Evolutionary conservation across 2,797 vertebrate genomes (phyloP), one percentile per base, ranked within the genome.

Genomic region (Centropyge bicolor): DNA sequence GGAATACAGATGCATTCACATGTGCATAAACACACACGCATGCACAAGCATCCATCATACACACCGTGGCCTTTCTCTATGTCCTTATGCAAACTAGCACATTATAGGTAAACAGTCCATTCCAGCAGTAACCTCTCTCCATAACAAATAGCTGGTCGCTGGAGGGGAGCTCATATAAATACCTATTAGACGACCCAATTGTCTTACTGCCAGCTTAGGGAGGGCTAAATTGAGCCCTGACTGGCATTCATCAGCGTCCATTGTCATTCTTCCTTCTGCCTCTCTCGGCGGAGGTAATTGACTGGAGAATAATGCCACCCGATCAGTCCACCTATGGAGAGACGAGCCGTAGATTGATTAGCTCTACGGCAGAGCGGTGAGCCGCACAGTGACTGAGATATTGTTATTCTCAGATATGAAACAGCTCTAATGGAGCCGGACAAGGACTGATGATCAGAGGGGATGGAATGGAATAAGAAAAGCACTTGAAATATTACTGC

Each of bases 231-330:
- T 85, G 92, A 94, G 89, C 86, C 81, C 83, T 80, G 80, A 91
- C 75, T 91, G 82, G 83, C 92, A 93, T 96, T 94, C 90, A 93
- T 95, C 95, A 95, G 88, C 83, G 56, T 84, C 91, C 86, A 88
- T 93, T 93, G 91, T 94, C 92, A 91, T 92, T 86, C 88, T 82
- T 83, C 67, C 86, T 77, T 57, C 86, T 86, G 86, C 91, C 73
- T 90, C 91, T 89, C 90, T 90, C 82, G 66, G 74, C 65, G 65
- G 78, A 85, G 79, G 91, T 95, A 95, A 96, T 95, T 95, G 94
- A 92, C 92, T 92, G 89, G 86, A 92, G 91, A 92, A 92, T 95
- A 92, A 95, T 90, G 86, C 89, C 80, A 65, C 82, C 77, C 84
- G 84, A 91, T 89, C 88, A 79, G 87, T 93, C 86, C 92, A 93